Evolutionary conservation across 1,140 invertebrate genomes (phyloP).

Genomic region (Drosophila pseudoananassae): DNA sequence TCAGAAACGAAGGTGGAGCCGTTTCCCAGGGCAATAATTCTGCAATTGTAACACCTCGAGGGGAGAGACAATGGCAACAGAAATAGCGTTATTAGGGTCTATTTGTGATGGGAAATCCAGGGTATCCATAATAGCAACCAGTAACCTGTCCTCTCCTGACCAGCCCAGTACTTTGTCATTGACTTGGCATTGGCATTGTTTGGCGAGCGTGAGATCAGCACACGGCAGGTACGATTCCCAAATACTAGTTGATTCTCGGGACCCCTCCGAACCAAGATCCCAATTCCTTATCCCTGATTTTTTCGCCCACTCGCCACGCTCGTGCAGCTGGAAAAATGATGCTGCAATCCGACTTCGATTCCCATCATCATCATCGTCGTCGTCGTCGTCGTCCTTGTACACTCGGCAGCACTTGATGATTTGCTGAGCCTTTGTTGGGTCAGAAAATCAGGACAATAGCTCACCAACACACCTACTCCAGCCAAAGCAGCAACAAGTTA

Average conservation of each 20-base stretch:
- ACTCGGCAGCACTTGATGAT: constrained; percentile 73
- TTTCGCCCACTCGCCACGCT: constrained; percentile 74
- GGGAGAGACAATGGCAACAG: constrained; percentile 48
- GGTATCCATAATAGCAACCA: constrained; percentile 7
- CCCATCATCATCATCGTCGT: constrained; percentile 45
- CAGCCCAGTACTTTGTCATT: constrained; percentile 69
- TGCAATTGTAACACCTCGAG: constrained; percentile 73
- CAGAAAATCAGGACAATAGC: constrained; percentile 53
- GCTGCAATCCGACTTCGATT: constrained; percentile 68
- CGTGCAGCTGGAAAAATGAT: constrained; percentile 80
- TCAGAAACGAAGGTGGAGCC: constrained; percentile 73
- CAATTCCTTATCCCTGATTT: constrained; percentile 12
- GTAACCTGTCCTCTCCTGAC: constrained; percentile 35
- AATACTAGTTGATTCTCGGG: background rate
- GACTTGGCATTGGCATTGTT: constrained; percentile 53
- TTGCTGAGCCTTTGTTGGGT: constrained; percentile 67
- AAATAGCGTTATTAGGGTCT: constrained; percentile 63
- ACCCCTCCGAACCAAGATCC: constrained; percentile 3
- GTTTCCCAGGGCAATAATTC: constrained; percentile 80
- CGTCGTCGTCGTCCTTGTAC: constrained; percentile 10
- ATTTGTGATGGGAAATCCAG: constrained; percentile 48
- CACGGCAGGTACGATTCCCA: constrained; percentile 65
- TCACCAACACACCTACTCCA: constrained; percentile 35
- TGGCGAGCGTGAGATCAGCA: constrained; percentile 79
- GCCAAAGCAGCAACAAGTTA: constrained; percentile 54